Conservation (phyloP, 1,140 invertebrate genomes). For the Eulimnadia texana region DNA sequence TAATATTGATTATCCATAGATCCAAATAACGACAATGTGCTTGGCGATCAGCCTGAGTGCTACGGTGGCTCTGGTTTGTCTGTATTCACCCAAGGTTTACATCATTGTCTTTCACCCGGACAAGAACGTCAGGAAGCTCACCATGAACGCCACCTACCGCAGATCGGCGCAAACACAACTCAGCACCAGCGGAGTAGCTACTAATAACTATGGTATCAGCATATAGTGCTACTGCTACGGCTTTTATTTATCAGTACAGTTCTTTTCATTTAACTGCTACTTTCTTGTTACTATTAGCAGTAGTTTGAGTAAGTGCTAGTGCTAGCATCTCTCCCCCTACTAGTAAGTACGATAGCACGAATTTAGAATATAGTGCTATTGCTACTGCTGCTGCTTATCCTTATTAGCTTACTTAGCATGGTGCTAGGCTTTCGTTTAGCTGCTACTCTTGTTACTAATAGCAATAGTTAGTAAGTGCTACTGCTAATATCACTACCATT, state of each 20-base stretch:
- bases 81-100: slow-evolving; percentile 38
- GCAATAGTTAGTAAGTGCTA: no score
- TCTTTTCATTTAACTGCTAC: no score
- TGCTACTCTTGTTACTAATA: no score
- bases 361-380: no score
- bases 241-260: not conserved
- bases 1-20: slow-evolving; percentile 23
- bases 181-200: not conserved
- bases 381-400: no score
- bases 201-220: not conserved
- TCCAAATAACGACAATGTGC: slow-evolving; percentile 39
- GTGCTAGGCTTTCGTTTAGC: no score
- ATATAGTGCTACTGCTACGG: not conserved
- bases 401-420: no score
- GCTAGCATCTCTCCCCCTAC: no score
- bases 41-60: slow-evolving; percentile 37
- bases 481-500: no score
- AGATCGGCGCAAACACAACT: slow-evolving; percentile 19
- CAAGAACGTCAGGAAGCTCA: slow-evolving; percentile 40
- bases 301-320: no score
- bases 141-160: slow-evolving; percentile 34
- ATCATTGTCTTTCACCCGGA: slow-evolving; percentile 40
- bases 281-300: no score
- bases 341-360: no score
- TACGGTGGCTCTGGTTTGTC: slow-evolving; percentile 35